Evolutionary conservation across 2,888 invertebrate species (phyloP).

Genomic region (Tipula confusa): DNA sequence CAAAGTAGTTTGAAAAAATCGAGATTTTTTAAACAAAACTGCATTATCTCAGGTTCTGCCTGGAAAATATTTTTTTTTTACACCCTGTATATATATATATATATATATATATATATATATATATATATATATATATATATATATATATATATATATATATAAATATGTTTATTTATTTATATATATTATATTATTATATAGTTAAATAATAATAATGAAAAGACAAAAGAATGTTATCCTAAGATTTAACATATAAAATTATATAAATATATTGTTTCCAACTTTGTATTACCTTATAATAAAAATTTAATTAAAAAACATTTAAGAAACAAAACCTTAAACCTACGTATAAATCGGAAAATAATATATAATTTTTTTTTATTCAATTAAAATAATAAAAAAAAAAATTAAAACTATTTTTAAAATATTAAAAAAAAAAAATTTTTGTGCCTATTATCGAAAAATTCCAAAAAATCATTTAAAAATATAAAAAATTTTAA

Average conservation of each 20-base stretch:
- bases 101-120: too few relatives aligned
- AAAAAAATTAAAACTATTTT: background rate
- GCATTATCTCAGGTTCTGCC: too few relatives aligned
- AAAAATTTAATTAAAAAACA: background rate
- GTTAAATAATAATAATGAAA: background rate
- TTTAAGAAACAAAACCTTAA: background rate
- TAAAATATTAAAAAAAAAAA: conserved; percentile 12
- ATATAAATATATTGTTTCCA: background rate
- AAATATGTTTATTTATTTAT: too few relatives aligned
- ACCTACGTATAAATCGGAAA: background rate
- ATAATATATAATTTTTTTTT: background rate
- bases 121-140: too few relatives aligned
- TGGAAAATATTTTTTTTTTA: too few relatives aligned
- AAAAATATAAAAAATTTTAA: background rate
- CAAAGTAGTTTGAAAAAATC: too few relatives aligned
- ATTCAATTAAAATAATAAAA: conserved; percentile 12
- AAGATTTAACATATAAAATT: background rate
- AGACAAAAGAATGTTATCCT: background rate
- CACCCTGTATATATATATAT: too few relatives aligned
- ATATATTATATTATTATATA: background rate
- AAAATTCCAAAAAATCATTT: background rate
- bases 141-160: too few relatives aligned
- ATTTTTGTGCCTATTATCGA: conserved; percentile 25
- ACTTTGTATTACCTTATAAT: background rate
- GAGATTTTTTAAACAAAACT: too few relatives aligned